These are phyloP conservation scores for Panthera leo DNA, from an alignment of 2,113 vertebrate species.

Conservation along the genomic window DNA sequence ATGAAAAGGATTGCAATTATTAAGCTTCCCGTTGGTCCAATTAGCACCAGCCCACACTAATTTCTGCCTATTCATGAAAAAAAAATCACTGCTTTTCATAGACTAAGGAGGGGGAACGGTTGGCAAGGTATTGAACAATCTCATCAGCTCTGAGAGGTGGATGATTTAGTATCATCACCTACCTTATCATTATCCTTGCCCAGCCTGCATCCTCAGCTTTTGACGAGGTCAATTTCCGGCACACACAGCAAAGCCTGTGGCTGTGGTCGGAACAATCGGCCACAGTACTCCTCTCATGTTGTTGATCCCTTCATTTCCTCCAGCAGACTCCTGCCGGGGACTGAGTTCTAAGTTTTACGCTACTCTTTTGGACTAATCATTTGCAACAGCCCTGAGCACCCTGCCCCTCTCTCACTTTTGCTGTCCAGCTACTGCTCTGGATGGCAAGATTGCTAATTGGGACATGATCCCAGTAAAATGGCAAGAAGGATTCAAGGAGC, in stretches of 20 bases:
- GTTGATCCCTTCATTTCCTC: conserved; percentile 89
- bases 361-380: conserved; percentile 81
- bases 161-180: conserved; percentile 83
- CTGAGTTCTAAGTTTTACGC: conserved; percentile 74
- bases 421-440: conserved; percentile 72
- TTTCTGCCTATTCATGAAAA: conserved; percentile 17
- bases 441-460: conserved; percentile 77
- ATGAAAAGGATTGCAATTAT: background rate
- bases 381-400: conserved; percentile 69
- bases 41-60: background rate
- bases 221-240: conserved; percentile 86
- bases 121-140: background rate
- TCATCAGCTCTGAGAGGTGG: background rate
- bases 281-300: conserved; percentile 83
- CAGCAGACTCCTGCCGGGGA: conserved; percentile 83
- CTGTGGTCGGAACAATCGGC: conserved; percentile 82
- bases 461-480: conserved; percentile 71
- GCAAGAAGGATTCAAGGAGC: conserved; percentile 58
- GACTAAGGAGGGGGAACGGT: background rate
- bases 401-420: conserved; percentile 55
- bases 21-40: background rate
- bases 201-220: conserved; percentile 78
- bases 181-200: conserved; percentile 75
- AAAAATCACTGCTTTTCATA: background rate
- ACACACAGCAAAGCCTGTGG: conserved; percentile 76